A percentile compares a stretch with the other conserved stretches of the same genome.
Evolutionary conservation across 2,113 vertebrate species (phyloP).

Genomic region (Mormoops blainvillei): DNA sequence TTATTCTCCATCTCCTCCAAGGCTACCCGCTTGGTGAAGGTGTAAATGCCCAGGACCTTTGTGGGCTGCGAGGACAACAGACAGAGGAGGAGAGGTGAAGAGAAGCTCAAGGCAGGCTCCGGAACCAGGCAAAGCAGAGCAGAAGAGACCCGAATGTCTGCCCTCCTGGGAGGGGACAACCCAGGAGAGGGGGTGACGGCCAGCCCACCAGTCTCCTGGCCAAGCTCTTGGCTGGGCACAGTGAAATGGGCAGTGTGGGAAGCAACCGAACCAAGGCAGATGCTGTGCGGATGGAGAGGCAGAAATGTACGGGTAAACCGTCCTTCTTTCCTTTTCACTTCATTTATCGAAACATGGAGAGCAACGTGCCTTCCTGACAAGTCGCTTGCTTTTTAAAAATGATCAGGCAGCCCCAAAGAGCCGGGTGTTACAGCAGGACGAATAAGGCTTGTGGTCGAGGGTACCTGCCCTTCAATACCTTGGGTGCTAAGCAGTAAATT

Average conservation of each 20-base stretch:
- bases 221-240: neutral
- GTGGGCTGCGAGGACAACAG: constrained; percentile 85
- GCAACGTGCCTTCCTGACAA: neutral
- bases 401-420: neutral
- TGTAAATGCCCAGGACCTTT: constrained; percentile 97
- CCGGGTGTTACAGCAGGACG: neutral
- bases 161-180: neutral
- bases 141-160: no score
- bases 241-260: neutral
- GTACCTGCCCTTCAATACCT: neutral
- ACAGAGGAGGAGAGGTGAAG: neutral
- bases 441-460: no score
- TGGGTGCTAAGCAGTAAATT: neutral
- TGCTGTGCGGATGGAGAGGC: neutral
- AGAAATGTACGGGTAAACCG: neutral
- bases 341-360: neutral
- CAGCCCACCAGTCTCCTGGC: neutral
- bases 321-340: neutral
- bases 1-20: constrained; percentile 98
- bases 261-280: neutral
- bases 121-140: neutral
- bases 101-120: neutral
- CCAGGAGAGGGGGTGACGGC: neutral
- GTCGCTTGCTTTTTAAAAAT: neutral
- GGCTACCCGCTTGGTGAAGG: constrained; percentile 96